A percentile compares a stretch with the other conserved stretches of the same genome.
Conservation (phyloP, 1,140 invertebrate species). For the Bursaphelenchus mucronatus region DNA sequence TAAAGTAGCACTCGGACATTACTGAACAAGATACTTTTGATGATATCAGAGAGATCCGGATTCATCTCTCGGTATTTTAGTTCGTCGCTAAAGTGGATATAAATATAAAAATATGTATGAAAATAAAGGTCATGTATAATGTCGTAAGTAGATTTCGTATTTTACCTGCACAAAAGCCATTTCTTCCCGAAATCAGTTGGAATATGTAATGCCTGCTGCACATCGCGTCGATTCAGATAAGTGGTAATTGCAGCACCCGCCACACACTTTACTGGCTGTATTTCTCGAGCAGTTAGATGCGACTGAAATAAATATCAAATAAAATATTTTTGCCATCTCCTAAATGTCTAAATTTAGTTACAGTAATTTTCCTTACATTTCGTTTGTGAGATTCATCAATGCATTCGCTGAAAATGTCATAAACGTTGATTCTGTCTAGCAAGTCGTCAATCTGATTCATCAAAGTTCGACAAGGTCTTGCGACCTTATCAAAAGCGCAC, state of each 20-base stretch:
- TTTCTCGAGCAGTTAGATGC: neutral
- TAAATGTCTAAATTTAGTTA: neutral
- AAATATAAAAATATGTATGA: neutral
- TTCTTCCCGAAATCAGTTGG: neutral
- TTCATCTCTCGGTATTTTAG: neutral
- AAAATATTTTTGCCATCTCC: neutral
- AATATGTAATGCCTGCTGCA: constrained; percentile 4
- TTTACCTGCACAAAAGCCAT: constrained; percentile 2
- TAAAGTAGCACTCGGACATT: neutral
- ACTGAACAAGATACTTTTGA: neutral
- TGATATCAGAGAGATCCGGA: neutral
- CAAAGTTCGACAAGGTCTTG: too few relatives aligned
- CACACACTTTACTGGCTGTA: neutral
- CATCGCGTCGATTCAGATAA: constrained; percentile 3
- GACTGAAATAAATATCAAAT: constrained; percentile 1
- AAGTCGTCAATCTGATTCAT: too few relatives aligned
- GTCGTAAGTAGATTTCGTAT: neutral
- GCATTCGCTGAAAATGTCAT: neutral
- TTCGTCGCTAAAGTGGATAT: neutral
- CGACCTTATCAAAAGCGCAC: too few relatives aligned
- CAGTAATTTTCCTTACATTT: constrained; percentile 8
- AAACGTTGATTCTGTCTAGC: too few relatives aligned
- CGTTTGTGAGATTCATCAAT: neutral
- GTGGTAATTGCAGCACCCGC: neutral
- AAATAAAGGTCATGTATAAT: neutral